Base-by-base conservation (phyloP, 2,113 vertebrate genomes). In the Cynopterus brachyotis region DNA sequence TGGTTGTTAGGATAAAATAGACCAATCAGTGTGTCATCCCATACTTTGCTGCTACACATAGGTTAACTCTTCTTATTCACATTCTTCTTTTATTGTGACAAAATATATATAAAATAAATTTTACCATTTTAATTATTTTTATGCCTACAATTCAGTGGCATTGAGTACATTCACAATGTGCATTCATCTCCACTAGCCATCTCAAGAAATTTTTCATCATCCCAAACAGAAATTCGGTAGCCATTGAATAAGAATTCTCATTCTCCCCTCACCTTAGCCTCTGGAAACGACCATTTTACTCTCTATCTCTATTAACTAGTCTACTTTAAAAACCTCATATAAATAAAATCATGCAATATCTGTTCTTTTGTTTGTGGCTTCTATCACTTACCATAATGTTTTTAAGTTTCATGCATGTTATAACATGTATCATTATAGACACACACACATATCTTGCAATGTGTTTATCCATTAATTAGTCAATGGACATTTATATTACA, bases 1-100 rank as follows among this genome's bases (percentile, higher is more conserved):
- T 76, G 53, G 55, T 3, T 84, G 37, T 93, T 30, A 79, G 3
- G 69, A 81, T 76, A 80, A 97, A 92, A 98, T 80, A 64, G 91
- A 57, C 12, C 37, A 69, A 70, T 55, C 3, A 15, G 64, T 42
- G 19, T 17, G 15, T 90, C 45, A 90, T 6, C 13, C 53, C 53
- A 24, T 40, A 85, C n/a, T 94, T 75, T 92, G 16, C 24, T 89
- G n/a, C 37, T 35, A 62, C 42, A 90, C 2, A 26, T 53, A 45
- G 50, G 6, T 47, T 93, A 91, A 62, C 28, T 92, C 5, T 8
- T 78, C 22, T 45, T 75, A 87, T 86, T 91, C 78, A 69, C 12
- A 45, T 85, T 92, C 37, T 59, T 72, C 73, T 88, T 64, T 75
- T 24, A 73, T 86, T 55, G 28, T 86, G 72, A 32, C 50, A 84